Base-by-base conservation (phyloP, 2,113 vertebrate genomes). In the Tragelaphus scriptus region DNA sequence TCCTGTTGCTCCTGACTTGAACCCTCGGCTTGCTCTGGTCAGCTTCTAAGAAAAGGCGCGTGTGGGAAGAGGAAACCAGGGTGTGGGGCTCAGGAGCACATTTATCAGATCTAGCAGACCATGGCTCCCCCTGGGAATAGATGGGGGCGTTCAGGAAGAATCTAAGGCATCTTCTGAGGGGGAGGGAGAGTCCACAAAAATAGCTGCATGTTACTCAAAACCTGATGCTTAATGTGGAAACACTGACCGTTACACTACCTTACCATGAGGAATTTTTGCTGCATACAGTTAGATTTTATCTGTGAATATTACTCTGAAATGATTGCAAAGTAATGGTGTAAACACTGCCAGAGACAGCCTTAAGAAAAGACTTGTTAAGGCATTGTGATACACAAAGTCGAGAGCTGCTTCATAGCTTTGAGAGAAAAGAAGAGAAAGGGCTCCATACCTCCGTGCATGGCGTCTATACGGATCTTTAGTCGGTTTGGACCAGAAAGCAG, bases 381-480 rank as follows among this genome's bases (percentile, higher is more conserved):
- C 6, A 40, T 32, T 28, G 21, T 5, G 49, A 32, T 17, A n/a
- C 13, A 19, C 13, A 13, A 0, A 30, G 44, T 7, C 32, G 25
- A 93, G 9, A 53, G 82, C 47, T 16, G 44, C 44, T 49, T 17
- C 63, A 2, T 1, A 1, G 32, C 80, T 63, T 1, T 14, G 56
- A 63, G 82, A 36, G 51, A 28, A 17, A 15, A 23, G 32, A 13
- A 55, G 21, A 40, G 14, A 17, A 53, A 47, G 0, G 4, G 44
- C 44, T n/a, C 58, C 91, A 0, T 98, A 99, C 99, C 99, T 99
- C 99, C 99, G 0, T 99, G 99, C 99, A 99, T 99, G 68, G 99
- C 99, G 51, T 99, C 99, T 32, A 99, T 99, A 5, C 99, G 99
- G 32, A 99, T 99, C 80, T 99, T 99, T 3, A 99, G 99, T 96